Conservation (phyloP, 2,888 invertebrate species). For the Drosophila kuntzei region DNA sequence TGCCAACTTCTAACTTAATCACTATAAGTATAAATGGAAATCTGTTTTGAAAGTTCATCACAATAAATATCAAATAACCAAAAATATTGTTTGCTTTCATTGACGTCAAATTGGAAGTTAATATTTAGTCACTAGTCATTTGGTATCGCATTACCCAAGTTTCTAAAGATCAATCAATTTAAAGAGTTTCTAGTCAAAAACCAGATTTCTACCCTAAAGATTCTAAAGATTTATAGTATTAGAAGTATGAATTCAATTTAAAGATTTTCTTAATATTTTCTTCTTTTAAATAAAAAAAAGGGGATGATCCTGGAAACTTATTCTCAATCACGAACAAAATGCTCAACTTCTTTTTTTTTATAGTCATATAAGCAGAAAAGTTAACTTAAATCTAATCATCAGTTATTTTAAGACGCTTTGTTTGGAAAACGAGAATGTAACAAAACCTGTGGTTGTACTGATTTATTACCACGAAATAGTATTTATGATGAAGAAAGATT, state of each 20-base stretch:
- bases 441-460: no score
- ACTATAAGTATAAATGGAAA: conserved; percentile 32
- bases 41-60: conserved; percentile 34
- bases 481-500: no score
- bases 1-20: conserved; percentile 6
- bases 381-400: no score
- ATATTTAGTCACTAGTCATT: conserved; percentile 4
- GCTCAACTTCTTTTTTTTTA: no score
- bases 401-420: not conserved
- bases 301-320: not conserved
- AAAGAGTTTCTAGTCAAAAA: not conserved
- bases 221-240: not conserved
- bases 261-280: not conserved
- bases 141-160: conserved; percentile 24
- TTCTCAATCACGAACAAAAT: no score
- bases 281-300: no score
- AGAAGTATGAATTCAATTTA: no score
- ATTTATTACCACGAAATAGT: no score
- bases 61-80: conserved; percentile 41
- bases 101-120: conserved; percentile 7
- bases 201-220: not conserved
- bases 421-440: no score
- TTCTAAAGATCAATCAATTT: not conserved
- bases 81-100: conserved; percentile 10
- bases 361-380: no score